Evolutionary conservation across 2,113 vertebrate species (phyloP).

Genomic region (Kobus ellipsiprymnus): DNA sequence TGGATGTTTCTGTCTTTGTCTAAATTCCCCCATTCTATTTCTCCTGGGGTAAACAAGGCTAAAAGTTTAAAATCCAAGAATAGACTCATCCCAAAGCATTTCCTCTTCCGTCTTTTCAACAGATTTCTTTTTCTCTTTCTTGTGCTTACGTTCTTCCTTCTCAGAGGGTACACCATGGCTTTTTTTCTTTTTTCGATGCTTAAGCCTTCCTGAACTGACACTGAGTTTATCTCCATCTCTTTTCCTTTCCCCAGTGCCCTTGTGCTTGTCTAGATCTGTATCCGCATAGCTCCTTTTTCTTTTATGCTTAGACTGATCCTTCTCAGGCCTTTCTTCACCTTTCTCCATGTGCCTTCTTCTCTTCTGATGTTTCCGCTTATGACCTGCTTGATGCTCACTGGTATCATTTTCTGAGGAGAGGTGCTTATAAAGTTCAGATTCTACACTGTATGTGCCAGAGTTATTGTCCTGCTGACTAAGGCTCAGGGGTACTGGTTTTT

Average conservation of each 20-base stretch:
- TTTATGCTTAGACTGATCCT: slow-evolving; percentile 63
- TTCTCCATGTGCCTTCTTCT: slow-evolving; percentile 47
- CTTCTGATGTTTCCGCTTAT: slow-evolving; percentile 48
- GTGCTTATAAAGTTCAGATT: slow-evolving; percentile 46
- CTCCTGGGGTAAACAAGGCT: not conserved
- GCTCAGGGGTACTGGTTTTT: slow-evolving; percentile 53
- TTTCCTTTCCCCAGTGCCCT: slow-evolving; percentile 55
- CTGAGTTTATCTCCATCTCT: slow-evolving; percentile 31
- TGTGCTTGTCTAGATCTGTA: slow-evolving; percentile 47
- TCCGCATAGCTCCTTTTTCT: slow-evolving; percentile 50
- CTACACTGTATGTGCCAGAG: slow-evolving; percentile 54
- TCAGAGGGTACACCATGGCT: slow-evolving; percentile 35
- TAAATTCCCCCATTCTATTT: not conserved
- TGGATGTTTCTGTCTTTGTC: slow-evolving; percentile 38
- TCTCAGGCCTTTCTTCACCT: slow-evolving; percentile 48
- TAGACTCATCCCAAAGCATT: slow-evolving; percentile 90
- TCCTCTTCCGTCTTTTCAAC: slow-evolving; percentile 87
- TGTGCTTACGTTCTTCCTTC: slow-evolving; percentile 77
- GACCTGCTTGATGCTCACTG: slow-evolving; percentile 60
- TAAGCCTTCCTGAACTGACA: slow-evolving; percentile 63
- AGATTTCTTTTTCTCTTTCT: slow-evolving; percentile 79
- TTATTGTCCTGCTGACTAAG: slow-evolving; percentile 51
- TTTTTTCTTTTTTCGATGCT: slow-evolving; percentile 70
- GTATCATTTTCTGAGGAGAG: slow-evolving; percentile 68
- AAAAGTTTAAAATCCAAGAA: slow-evolving; percentile 81